Evolutionary conservation across 2,888 invertebrate species (phyloP), one percentile per base, ranked within the genome.

Genomic region (Agrochola macilenta): DNA sequence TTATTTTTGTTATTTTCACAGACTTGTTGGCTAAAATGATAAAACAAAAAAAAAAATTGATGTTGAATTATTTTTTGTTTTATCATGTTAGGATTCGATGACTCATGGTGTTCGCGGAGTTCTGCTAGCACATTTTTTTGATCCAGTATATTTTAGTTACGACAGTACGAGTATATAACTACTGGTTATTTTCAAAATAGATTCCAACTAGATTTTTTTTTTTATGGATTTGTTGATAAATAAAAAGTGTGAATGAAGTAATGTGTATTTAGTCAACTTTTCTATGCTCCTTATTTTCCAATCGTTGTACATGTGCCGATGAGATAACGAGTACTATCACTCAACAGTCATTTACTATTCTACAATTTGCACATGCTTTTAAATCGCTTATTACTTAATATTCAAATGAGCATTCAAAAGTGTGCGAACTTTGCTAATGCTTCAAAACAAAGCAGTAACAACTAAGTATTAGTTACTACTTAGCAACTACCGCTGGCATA

Each of bases 381-480:
- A 43, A 54, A 64, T 54, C 52, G 35, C 46, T 35, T 30, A 30
- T 20, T 74, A 46, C n/a, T 57, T 49, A 8, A 30, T 26, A 49
- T 74, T 58, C 23, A 66, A 74, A 68, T 30, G 20, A 69, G 30
- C 30, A 12, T 58, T 52, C 1, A 49, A 52, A 57, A 60, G 30
- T 35, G 43, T 82, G 52, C 26, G 46, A 82, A 70, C n/a, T 46
- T 73, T 23, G 61, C 69, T 73, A 64, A 83, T 39, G 43, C 57
- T 65, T 68, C 20, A 65, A 74, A 75, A 54, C 72, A 68, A 69
- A 43, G 30, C 49, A 74, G 23, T 54, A 66, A 57, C n/a, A 43
- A 58, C 14, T 30, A 52, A n/a, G 9, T 23, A 69, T 78, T 69
- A 52, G 30, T 20, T 30, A 30, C 57, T 46, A 46, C 39, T 69